Percentiles rank a stretch among this genome's conserved stretches.
phyloP scores from a whole-genome alignment of 1,140 invertebrate species.

The Matsumurasca onukii region DNA sequence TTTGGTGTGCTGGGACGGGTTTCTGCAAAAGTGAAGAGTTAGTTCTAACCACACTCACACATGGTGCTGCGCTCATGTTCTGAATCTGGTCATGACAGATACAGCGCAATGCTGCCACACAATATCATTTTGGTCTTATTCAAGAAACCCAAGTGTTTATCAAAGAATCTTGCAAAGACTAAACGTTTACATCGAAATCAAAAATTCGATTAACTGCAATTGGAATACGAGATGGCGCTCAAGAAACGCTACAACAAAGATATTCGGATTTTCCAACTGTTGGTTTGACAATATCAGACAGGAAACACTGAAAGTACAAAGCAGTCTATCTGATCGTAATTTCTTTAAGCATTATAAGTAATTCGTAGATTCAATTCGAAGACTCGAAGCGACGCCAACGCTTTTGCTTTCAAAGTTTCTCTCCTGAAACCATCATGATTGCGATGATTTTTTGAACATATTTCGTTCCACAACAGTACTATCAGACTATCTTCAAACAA shows the following conservation, averaged over 20 bases:
- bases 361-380: conserved; percentile 7
- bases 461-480: not conserved
- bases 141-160: not conserved
- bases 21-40: not conserved
- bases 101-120: not conserved
- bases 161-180: conserved; percentile 1
- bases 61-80: not conserved
- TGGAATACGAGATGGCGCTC: conserved; percentile 9
- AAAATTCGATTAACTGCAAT: conserved; percentile 9
- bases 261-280: not conserved
- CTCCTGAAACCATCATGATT: not conserved
- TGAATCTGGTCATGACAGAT: not conserved
- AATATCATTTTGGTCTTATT: not conserved
- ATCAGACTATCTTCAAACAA: conserved; percentile 13
- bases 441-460: not conserved
- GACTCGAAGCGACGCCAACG: not conserved
- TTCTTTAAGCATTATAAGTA: not conserved
- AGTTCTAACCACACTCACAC: not conserved
- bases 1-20: too few species aligned
- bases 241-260: conserved; percentile 3
- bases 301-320: not conserved
- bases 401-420: not conserved
- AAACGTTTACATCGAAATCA: conserved; percentile 17
- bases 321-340: not conserved
- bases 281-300: not conserved